These are phyloP conservation scores for Arbacia lixula DNA, from an alignment of 53 echinoderm and acorn worm species.

Conservation along the genomic window DNA sequence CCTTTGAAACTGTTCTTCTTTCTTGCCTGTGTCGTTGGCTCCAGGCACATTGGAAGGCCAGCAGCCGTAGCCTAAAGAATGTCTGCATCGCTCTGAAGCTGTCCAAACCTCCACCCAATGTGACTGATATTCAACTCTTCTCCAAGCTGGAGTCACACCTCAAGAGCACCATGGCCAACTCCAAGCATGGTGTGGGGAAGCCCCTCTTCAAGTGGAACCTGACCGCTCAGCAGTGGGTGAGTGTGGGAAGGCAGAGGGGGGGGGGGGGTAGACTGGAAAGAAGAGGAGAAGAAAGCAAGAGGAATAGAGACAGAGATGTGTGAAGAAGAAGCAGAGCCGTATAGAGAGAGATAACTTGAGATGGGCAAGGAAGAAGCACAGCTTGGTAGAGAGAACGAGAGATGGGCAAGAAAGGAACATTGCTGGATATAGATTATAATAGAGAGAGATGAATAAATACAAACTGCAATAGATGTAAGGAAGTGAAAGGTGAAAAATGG, in stretches of 20 bases:
- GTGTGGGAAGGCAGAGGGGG: no score
- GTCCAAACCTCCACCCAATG: constrained; percentile 75
- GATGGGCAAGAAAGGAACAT: no score
- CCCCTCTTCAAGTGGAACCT: constrained; percentile 81
- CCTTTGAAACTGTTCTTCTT: no score
- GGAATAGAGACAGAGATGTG: no score
- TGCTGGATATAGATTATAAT: no score
- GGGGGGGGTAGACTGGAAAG: no score
- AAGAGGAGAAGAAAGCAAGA: no score
- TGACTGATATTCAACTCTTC: constrained; percentile 79
- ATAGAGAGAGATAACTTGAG: no score
- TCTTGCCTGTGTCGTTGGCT: no score
- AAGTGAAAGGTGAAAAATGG: background rate
- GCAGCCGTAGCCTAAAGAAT: constrained; percentile 76
- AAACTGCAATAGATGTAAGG: background rate
- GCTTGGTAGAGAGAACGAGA: no score
- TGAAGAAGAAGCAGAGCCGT: no score
- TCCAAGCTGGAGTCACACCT: constrained; percentile 77
- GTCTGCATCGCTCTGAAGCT: constrained; percentile 75
- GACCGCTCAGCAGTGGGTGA: constrained; percentile 92
- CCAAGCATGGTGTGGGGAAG: constrained; percentile 62
- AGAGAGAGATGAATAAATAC: background rate
- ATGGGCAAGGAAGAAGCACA: no score
- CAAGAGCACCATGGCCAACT: constrained; percentile 48
- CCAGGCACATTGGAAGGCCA: constrained; percentile 88